phyloP scores from a whole-genome alignment of 1,140 invertebrate species.

The Plectus sambesii region DNA sequence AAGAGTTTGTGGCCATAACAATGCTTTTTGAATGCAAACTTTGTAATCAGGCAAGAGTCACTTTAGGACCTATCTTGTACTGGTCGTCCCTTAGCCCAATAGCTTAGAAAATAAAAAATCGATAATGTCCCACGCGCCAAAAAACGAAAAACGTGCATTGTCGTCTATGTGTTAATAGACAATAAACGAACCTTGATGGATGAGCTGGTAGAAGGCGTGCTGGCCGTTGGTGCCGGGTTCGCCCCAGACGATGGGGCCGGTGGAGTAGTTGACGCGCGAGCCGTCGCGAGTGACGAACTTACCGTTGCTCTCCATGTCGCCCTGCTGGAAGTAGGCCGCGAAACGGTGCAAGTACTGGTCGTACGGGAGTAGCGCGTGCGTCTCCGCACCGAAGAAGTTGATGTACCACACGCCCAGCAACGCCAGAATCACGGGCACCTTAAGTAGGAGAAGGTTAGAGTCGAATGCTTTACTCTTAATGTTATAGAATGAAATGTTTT shows the following conservation, averaged over 20 bases:
- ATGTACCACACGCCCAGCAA: conserved; percentile 88
- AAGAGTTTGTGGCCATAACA: neutral
- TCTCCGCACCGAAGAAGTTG: conserved; percentile 88
- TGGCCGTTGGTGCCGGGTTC: conserved; percentile 99
- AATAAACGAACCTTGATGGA: conserved; percentile 90
- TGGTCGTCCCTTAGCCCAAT: too few relatives aligned
- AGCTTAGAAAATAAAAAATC: too few relatives aligned
- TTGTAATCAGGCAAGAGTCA: conserved; percentile 48
- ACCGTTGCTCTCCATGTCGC: conserved; percentile 99
- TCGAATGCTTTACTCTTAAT: neutral
- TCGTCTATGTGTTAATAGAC: conserved; percentile 1
- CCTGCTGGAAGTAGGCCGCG: conserved; percentile 98
- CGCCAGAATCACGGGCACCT: conserved; percentile 86
- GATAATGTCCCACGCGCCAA: too few relatives aligned
- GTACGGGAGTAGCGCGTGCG: conserved; percentile 88
- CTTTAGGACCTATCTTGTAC: too few relatives aligned
- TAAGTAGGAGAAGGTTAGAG: conserved; percentile 35
- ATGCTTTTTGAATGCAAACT: too few relatives aligned
- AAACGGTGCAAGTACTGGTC: conserved; percentile 97
- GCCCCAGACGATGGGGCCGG: conserved; percentile 85
- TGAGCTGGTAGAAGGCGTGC: conserved; percentile 91
- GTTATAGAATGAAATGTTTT: neutral
- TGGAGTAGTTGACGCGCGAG: conserved; percentile 62
- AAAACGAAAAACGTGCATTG: too few relatives aligned
- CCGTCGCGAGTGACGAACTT: conserved; percentile 65